phyloP scores from a whole-genome alignment of 2,113 vertebrate genomes.

The Tragulus kanchil region DNA sequence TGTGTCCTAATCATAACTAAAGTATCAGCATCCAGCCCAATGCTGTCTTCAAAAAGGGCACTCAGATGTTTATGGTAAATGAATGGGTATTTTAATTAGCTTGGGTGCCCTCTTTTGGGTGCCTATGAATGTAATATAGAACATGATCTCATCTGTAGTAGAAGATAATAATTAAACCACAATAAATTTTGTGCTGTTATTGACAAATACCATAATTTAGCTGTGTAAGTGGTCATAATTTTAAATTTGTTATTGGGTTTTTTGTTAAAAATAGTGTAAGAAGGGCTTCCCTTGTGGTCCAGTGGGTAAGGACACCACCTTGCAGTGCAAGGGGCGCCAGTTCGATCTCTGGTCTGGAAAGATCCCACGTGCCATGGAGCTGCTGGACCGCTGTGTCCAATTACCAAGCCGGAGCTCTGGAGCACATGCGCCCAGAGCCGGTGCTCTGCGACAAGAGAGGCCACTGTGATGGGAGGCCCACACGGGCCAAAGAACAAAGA shows the following conservation, averaged over 20 bases:
- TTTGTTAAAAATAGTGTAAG: background rate
- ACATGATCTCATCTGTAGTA: slow-evolving; percentile 23
- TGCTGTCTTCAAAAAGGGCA: background rate
- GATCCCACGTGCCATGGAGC: too few species aligned
- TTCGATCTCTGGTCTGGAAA: too few species aligned
- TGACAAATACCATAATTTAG: background rate
- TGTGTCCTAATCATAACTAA: background rate
- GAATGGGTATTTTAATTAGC: background rate
- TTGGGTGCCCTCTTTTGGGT: background rate
- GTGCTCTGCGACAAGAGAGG: too few species aligned
- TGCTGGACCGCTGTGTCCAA: too few species aligned
- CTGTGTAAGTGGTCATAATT: background rate
- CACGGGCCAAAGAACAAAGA: too few species aligned
- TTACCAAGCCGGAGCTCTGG: too few species aligned
- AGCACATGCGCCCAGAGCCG: too few species aligned
- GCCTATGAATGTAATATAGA: background rate
- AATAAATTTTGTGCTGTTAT: slow-evolving; percentile 5
- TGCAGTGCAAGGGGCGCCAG: too few species aligned
- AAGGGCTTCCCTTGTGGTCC: too few species aligned
- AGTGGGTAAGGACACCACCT: too few species aligned
- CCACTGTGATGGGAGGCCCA: too few species aligned
- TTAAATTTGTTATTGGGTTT: background rate
- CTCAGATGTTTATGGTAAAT: background rate
- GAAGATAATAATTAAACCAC: background rate
- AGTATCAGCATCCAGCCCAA: background rate